phyloP scores from a whole-genome alignment of 1,140 invertebrate species.

The Charaxes varanes region DNA sequence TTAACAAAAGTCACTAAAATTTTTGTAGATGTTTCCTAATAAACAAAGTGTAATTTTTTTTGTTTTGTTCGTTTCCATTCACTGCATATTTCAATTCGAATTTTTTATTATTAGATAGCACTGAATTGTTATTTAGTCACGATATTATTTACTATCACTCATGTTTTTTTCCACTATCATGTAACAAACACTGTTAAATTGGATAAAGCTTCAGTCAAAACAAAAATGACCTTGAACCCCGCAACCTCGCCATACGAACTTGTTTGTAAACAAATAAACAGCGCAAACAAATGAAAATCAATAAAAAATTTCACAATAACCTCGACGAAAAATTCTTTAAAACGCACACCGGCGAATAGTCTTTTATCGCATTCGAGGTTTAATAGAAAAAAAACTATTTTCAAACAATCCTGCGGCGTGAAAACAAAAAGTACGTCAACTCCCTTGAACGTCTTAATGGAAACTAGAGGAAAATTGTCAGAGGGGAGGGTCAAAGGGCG shows the following conservation, averaged over 20 bases:
- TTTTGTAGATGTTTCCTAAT: no score
- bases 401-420: neutral
- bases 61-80: no score
- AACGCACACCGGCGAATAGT: neutral
- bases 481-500: constrained; percentile 16
- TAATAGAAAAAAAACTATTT: neutral
- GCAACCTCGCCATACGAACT: constrained; percentile 10
- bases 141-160: neutral
- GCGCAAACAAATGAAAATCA: constrained; percentile 13
- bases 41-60: no score
- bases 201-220: neutral
- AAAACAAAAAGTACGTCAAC: constrained; percentile 5
- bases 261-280: constrained; percentile 45
- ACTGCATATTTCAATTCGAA: no score
- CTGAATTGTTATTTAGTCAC: no score
- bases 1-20: no score
- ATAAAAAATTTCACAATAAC: constrained; percentile 5
- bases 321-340: neutral
- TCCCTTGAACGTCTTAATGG: neutral
- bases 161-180: neutral
- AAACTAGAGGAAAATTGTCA: constrained; percentile 6
- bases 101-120: no score
- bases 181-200: neutral
- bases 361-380: neutral
- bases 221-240: constrained; percentile 19